Percentiles rank a stretch among this genome's conserved stretches.
phyloP scores from a whole-genome alignment of 2,113 vertebrate genomes.

The Calidris pugnax region DNA sequence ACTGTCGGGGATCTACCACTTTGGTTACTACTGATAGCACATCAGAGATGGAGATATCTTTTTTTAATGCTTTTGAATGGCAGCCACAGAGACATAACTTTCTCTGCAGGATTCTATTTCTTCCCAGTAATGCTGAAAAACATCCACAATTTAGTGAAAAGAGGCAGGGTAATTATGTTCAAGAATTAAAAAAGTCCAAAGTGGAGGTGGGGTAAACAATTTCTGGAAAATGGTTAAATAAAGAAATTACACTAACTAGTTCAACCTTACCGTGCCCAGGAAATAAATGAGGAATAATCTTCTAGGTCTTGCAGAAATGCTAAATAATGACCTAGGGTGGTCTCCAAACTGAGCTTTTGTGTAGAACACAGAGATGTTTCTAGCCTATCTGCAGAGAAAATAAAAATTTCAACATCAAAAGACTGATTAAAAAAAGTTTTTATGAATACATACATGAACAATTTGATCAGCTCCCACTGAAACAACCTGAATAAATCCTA shows the following conservation, averaged over 20 bases:
- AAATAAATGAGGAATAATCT: conserved; percentile 1
- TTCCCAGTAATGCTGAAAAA: not conserved
- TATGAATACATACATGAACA: not conserved
- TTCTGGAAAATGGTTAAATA: not conserved
- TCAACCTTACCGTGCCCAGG: conserved; percentile 35
- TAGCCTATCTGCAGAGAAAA: not conserved
- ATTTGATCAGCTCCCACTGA: not conserved
- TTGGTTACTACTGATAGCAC: not conserved
- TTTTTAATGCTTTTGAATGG: not conserved
- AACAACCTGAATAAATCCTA: not conserved
- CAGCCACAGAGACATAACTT: not conserved
- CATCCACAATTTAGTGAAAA: not conserved
- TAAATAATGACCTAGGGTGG: conserved; percentile 29
- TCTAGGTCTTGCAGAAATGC: conserved; percentile 43
- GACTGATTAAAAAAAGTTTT: not conserved
- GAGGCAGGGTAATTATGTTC: not conserved
- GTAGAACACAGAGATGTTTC: conserved; percentile 25
- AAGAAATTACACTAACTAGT: not conserved
- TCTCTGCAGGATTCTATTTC: not conserved
- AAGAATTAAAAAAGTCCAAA: not conserved
- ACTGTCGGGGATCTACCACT: not conserved
- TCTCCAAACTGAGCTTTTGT: conserved; percentile 48
- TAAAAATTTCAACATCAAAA: not conserved
- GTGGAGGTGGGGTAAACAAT: not conserved
- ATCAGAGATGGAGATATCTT: not conserved